Evolutionary conservation across 1,140 invertebrate species (phyloP), one percentile per base, ranked within the genome.

Genomic region (Nebria ingens): DNA sequence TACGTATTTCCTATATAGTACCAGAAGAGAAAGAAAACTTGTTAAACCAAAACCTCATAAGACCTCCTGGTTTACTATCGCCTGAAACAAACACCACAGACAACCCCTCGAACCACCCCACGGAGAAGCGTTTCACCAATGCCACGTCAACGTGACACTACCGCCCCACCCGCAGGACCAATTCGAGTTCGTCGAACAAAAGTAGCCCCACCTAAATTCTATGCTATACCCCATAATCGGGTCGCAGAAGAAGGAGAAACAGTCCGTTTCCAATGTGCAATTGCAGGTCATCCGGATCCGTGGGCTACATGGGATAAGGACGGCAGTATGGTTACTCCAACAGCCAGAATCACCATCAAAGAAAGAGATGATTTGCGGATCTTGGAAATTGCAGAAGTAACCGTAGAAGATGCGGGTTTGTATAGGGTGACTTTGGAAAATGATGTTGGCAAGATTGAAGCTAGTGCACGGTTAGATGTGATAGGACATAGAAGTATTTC

Each of bases 221-320:
- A 91, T 68, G 86, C 89, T 19, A 84, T 91, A 55, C 91, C 91
- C 1, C 87, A 89, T 65, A 90, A 91, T 67, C 81, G 85, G 49
- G 81, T 91, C 3, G 87, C 81, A 0, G 85, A 91, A 65, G 85
- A 89, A 69, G 89, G 89, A 6, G 87, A 91, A 60, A 85, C 83
- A 1, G 81, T 87, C 1, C 65, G 83, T 4, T 90, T 93, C 69
- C 84, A 89, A 61, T 89, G 87, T 62, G 82, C 87, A 1, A 81
- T 90, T 0, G 78, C 79, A 4, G 89, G 89, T 1, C 76, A 88
- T 61, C 88, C 88, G 0, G 71, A 78, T 0, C 88, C 88, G 0
- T 87, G 84, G 83, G 78, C 83, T 0, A 79, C 78, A 2, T 91
- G 89, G 89, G 86, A 89, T 64, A 90, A 90, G 64, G 84, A 91